A percentile compares a stretch with the other conserved stretches of the same genome.
These are phyloP conservation scores for Apeltes quadracus DNA, from an alignment of 2,113 vertebrate genomes.

Conservation along the genomic window DNA sequence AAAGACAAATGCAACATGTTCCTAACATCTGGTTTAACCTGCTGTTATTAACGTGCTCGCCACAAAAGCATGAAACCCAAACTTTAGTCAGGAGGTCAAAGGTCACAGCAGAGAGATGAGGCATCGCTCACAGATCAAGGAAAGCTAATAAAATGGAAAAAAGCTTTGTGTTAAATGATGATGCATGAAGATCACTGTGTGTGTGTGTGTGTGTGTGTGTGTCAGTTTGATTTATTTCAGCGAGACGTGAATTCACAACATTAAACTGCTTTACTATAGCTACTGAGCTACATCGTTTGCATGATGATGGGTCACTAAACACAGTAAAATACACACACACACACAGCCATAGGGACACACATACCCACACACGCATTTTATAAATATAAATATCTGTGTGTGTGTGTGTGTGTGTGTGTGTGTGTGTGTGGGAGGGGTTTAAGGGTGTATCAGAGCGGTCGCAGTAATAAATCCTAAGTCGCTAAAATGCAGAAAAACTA, in stretches of 20 bases:
- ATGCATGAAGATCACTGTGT: slow-evolving; percentile 1
- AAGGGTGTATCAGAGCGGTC: slow-evolving; percentile 11
- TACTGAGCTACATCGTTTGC: slow-evolving; percentile 50
- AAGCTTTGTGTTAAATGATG: neutral
- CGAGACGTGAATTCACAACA: slow-evolving; percentile 35
- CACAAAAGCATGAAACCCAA: neutral
- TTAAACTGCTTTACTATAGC: slow-evolving; percentile 61
- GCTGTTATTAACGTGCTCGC: neutral
- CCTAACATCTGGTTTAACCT: neutral
- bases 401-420: neutral
- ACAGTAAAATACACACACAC: neutral
- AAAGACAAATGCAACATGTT: neutral
- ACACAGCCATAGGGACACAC: neutral
- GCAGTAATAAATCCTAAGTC: slow-evolving; percentile 54
- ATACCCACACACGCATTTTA: neutral
- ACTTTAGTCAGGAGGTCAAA: neutral
- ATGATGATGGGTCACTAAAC: slow-evolving; percentile 62
- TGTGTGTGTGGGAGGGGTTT: slow-evolving; percentile 3
- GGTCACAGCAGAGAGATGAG: neutral
- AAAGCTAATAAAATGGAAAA: neutral
- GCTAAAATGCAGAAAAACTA: slow-evolving; percentile 60
- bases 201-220: slow-evolving; percentile 29
- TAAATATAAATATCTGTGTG: neutral
- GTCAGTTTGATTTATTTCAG: slow-evolving; percentile 53
- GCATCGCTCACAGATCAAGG: neutral